Evolutionary conservation across 2,113 vertebrate genomes (phyloP), one percentile per base, ranked within the genome.

Genomic region (Carassius auratus): DNA sequence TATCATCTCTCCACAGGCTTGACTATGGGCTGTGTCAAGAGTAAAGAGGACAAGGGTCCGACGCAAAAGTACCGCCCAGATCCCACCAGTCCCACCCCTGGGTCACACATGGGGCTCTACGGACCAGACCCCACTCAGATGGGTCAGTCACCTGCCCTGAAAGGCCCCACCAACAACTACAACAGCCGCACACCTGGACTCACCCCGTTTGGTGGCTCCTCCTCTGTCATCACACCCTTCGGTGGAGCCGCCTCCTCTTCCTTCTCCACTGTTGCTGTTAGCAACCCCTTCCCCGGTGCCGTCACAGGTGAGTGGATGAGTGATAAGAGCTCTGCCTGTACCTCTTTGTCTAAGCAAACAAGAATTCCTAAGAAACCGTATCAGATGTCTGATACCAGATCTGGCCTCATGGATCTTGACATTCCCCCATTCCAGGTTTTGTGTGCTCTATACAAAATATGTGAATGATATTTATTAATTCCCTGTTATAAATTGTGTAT

Each of bases 1-100:
- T 23, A 50, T 45, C 76, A 26, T 61, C 21, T 82, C 57, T 55
- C 52, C 33, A 14, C 85, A 98, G 97, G 92, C 95, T 95, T 92
- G 86, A 94, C 91, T 87, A 99, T 99, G 98, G 98, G 98, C 93
- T 99, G 98, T 85, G 97, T 99, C 94, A 97, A 96, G 95, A 99
- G 98, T 93, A 99, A 99, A 94, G 97, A 98, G 93, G 96, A 97
- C 94, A 99, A 99, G 95, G 95, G 94, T 90, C 95, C 96, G 78
- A 84, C 95, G 59, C 94, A 96, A 90, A 98, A 99, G 90, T 98
- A 97, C 86, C 95, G 96, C 89, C 93, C 96, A 33, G 97, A 97
- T 84, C 97, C 93, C 91, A 79, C 94, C 14, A 93, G 95, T 79
- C 87, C 90, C 93, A 95, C 90, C 90, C 87, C 96, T 3, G 81